phyloP scores from a whole-genome alignment of 2,113 vertebrate genomes.

The Otis tarda region DNA sequence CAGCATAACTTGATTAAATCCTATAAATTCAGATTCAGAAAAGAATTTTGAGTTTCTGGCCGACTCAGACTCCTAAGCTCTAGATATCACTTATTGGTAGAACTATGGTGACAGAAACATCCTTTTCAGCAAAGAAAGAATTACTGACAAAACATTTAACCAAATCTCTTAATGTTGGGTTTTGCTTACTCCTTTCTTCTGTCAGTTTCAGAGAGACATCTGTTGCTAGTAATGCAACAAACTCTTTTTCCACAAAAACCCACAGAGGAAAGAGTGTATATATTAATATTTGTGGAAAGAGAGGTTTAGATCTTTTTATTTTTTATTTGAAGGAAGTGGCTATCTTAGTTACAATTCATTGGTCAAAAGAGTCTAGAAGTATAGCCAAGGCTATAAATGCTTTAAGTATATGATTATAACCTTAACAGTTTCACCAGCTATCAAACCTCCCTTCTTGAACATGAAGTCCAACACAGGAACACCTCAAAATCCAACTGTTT shows the following conservation, averaged over 20 bases:
- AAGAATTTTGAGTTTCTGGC: not conserved
- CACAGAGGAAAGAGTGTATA: not conserved
- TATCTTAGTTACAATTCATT: not conserved
- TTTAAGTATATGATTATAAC: not conserved
- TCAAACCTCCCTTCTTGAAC: not conserved
- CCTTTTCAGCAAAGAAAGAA: not conserved
- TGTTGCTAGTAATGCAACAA: not conserved
- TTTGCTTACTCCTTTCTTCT: not conserved
- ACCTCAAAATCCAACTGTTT: not conserved
- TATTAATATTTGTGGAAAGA: not conserved
- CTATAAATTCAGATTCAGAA: not conserved
- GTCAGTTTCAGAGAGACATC: not conserved
- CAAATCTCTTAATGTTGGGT: not conserved
- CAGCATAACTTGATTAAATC: not conserved
- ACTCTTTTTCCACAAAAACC: not conserved
- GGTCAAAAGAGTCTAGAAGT: not conserved
- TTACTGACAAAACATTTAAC: slow-evolving; percentile 11
- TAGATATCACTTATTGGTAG: not conserved
- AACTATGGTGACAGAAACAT: not conserved
- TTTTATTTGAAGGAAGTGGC: not conserved
- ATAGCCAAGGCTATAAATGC: not conserved
- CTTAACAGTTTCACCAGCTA: not conserved
- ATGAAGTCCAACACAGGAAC: not conserved
- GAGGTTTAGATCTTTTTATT: not conserved
- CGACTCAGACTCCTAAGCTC: not conserved